A percentile compares a stretch with the other conserved stretches of the same genome.
phyloP scores from a whole-genome alignment of 2,113 vertebrate species.

The Sapajus apella region DNA sequence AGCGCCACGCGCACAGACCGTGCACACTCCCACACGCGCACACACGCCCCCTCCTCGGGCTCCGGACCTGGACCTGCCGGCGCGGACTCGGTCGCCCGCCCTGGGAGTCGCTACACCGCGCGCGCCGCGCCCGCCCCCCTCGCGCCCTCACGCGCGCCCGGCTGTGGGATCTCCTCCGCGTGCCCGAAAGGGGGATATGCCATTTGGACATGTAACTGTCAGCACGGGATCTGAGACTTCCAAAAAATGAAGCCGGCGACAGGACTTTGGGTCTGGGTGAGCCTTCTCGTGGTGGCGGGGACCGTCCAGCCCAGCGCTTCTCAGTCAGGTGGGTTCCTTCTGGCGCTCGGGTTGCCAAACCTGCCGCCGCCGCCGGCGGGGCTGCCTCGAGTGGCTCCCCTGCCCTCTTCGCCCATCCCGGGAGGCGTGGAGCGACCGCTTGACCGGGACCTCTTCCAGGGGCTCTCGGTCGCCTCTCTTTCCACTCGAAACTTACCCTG shows the following conservation, averaged over 20 bases:
- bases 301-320: slow-evolving; percentile 86
- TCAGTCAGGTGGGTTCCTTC: slow-evolving; percentile 91
- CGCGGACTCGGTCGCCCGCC: background rate
- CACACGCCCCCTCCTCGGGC: background rate
- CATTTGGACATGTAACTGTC: slow-evolving; percentile 78
- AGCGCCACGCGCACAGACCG: slow-evolving; percentile 15
- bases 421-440: background rate
- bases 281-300: slow-evolving; percentile 86
- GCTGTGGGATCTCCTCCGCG: slow-evolving; percentile 46
- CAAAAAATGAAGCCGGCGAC: slow-evolving; percentile 78
- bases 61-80: background rate
- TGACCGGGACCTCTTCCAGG: background rate
- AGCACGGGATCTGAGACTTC: slow-evolving; percentile 67
- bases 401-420: background rate
- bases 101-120: background rate
- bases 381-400: background rate
- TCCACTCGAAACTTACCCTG: slow-evolving; percentile 38
- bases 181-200: slow-evolving; percentile 73
- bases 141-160: slow-evolving; percentile 42
- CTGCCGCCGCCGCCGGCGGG: background rate
- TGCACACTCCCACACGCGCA: slow-evolving; percentile 14
- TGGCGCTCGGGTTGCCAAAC: slow-evolving; percentile 13
- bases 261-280: slow-evolving; percentile 85
- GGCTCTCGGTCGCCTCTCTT: background rate
- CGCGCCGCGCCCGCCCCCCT: slow-evolving; percentile 25